phyloP scores from a whole-genome alignment of 2,888 invertebrate genomes.

The Empis livida region DNA sequence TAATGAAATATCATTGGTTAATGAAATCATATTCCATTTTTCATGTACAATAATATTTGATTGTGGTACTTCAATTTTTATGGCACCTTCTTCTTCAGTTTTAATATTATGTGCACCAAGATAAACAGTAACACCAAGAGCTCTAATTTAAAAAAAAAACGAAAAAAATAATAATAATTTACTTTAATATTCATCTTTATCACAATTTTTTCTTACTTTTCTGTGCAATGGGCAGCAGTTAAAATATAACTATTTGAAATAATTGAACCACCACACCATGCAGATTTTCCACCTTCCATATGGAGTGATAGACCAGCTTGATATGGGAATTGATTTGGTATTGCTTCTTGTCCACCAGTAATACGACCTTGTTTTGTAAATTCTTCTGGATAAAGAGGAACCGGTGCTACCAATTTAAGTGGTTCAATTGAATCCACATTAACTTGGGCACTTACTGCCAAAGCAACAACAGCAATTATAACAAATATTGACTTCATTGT shows the following conservation, averaged over 20 bases:
- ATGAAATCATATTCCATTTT: conserved; percentile 11
- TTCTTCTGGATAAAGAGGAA: background rate
- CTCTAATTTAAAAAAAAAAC: background rate
- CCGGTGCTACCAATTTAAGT: background rate
- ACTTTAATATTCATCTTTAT: background rate
- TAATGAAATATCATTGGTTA: conserved; percentile 25
- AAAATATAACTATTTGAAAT: conserved; percentile 25
- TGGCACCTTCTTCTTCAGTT: conserved; percentile 18
- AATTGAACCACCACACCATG: conserved; percentile 29
- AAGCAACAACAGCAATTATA: background rate
- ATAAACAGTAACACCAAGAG: conserved; percentile 17
- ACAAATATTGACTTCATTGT: no score
- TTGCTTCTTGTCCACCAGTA: conserved; percentile 21
- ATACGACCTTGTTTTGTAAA: conserved; percentile 19
- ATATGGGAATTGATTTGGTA: conserved; percentile 24
- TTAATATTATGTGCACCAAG: conserved; percentile 24
- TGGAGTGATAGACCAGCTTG: conserved; percentile 24
- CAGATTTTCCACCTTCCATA: conserved; percentile 12
- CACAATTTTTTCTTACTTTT: conserved; percentile 10
- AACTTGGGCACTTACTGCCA: background rate
- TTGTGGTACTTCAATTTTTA: conserved; percentile 17
- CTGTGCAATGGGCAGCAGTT: conserved; percentile 30
- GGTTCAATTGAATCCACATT: background rate
- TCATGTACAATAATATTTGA: conserved; percentile 17
- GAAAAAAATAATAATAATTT: background rate